Evolutionary conservation across 2,113 vertebrate genomes (phyloP).

Genomic region (Antennarius striatus): DNA sequence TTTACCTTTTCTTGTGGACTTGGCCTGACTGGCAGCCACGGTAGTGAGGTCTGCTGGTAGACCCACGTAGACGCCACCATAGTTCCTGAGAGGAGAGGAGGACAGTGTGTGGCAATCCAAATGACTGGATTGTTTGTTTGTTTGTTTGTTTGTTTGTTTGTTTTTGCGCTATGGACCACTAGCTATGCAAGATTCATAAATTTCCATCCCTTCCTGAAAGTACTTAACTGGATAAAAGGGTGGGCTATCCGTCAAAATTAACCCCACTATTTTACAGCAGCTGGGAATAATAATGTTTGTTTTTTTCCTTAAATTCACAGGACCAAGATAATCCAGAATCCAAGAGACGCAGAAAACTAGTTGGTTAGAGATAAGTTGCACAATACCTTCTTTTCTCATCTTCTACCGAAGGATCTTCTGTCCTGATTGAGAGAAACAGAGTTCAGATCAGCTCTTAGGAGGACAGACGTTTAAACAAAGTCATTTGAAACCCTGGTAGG

Average conservation of each 20-base stretch:
- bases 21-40: slow-evolving; percentile 85
- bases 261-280: no score
- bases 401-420: slow-evolving; percentile 88
- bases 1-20: slow-evolving; percentile 87
- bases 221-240: no score
- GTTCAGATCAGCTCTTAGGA: slow-evolving; percentile 39
- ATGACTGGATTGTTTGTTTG: no score
- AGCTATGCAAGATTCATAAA: no score
- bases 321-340: neutral
- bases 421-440: slow-evolving; percentile 81
- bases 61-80: slow-evolving; percentile 93
- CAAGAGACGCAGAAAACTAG: neutral
- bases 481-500: no score
- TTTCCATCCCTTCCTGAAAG: no score
- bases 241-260: no score
- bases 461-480: neutral
- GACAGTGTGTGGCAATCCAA: neutral
- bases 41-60: slow-evolving; percentile 83
- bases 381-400: slow-evolving; percentile 93
- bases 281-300: no score
- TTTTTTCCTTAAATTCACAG: no score
- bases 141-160: no score
- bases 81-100: slow-evolving; percentile 82
- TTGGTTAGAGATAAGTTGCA: neutral
- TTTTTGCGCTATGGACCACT: no score